Evolutionary conservation across 2,888 invertebrate species (phyloP).

Genomic region (Abrostola triplasia): DNA sequence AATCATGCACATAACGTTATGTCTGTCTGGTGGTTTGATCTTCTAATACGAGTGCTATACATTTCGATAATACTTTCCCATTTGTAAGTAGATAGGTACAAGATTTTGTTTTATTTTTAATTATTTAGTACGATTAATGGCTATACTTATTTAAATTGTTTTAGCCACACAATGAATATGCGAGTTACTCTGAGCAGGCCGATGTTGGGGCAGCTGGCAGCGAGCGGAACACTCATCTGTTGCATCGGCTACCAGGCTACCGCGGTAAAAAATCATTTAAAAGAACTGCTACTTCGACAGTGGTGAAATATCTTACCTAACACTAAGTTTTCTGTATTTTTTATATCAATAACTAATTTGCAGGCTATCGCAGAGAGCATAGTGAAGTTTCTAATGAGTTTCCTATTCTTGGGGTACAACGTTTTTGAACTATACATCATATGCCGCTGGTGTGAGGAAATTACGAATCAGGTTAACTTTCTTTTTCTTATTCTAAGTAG

Average conservation of each 20-base stretch:
- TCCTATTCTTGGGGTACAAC: constrained; percentile 78
- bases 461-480: constrained; percentile 73
- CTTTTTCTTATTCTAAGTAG: neutral
- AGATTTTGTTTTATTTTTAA: too few species aligned
- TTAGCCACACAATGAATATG: constrained; percentile 71
- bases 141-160: constrained; percentile 9
- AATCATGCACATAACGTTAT: too few species aligned
- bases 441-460: constrained; percentile 81
- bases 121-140: too few species aligned
- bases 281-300: neutral
- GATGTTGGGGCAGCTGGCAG: constrained; percentile 77
- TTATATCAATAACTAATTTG: constrained; percentile 12
- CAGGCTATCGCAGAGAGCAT: constrained; percentile 71
- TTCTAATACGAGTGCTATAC: too few species aligned
- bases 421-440: constrained; percentile 75
- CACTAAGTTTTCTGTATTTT: too few species aligned
- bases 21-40: too few species aligned
- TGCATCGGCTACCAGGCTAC: constrained; percentile 79
- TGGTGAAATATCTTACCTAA: neutral
- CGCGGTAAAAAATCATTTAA: constrained; percentile 72
- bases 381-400: constrained; percentile 73
- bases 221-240: constrained; percentile 78
- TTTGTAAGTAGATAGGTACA: too few species aligned
- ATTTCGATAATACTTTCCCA: too few species aligned
- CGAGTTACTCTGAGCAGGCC: constrained; percentile 73